Evolutionary conservation across 2,888 invertebrate genomes (phyloP).

Genomic region (Pseudococcus viburni): DNA sequence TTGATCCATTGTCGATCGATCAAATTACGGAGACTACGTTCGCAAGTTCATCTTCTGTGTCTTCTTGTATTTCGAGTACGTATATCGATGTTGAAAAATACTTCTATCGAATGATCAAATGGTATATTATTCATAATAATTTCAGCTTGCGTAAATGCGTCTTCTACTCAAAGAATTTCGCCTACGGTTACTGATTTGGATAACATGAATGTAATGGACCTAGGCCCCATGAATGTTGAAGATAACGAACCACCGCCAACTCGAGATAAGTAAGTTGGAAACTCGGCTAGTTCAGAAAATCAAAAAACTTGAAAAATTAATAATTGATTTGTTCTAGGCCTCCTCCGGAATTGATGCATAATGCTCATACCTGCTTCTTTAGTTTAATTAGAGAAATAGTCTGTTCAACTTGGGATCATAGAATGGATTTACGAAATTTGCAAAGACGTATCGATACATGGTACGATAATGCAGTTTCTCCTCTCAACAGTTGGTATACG

Average conservation of each 20-base stretch:
- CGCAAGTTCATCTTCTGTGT: conserved; percentile 49
- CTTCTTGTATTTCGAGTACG: conserved; percentile 57
- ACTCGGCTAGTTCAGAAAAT: neutral
- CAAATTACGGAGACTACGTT: conserved; percentile 53
- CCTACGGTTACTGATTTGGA: conserved; percentile 61
- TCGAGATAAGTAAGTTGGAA: conserved; percentile 47
- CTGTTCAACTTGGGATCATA: conserved; percentile 86
- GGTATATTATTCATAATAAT: neutral
- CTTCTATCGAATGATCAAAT: neutral
- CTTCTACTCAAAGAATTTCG: conserved; percentile 51
- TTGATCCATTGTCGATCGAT: conserved; percentile 56
- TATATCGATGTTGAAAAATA: neutral
- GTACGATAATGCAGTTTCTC: conserved; percentile 77
- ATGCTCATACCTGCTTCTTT: conserved; percentile 88
- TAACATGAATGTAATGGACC: conserved; percentile 61
- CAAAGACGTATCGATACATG: conserved; percentile 82
- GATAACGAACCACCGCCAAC: conserved; percentile 59
- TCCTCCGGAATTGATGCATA: conserved; percentile 77
- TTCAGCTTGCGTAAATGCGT: conserved; percentile 41
- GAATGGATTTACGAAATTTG: conserved; percentile 84
- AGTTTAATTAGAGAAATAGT: conserved; percentile 90
- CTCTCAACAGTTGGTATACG: conserved; percentile 85
- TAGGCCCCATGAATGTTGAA: conserved; percentile 54
- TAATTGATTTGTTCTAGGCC: conserved; percentile 69
- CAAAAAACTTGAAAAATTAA: neutral